Conservation (phyloP, 2,797 vertebrate species). For the Urophycis tenuis region DNA sequence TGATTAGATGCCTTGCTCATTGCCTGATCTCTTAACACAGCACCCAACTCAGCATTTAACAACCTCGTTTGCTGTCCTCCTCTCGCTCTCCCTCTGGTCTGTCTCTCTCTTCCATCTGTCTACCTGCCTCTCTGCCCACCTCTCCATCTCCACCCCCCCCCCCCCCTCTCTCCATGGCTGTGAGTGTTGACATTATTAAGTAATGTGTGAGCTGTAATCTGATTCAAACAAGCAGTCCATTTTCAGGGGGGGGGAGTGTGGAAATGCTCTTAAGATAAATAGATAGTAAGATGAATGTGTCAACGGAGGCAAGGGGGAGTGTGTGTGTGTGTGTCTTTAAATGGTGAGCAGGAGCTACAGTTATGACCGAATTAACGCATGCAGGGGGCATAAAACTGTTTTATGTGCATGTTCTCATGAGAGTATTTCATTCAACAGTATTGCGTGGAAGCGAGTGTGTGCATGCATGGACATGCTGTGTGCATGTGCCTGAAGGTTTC, state of each 20-base stretch:
- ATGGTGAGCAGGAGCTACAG: background rate
- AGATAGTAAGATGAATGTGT: background rate
- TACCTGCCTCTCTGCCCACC: background rate
- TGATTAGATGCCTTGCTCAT: slow-evolving; percentile 31
- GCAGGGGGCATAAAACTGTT: background rate
- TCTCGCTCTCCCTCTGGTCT: slow-evolving; percentile 3
- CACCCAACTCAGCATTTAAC: slow-evolving; percentile 32
- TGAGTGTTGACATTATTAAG: slow-evolving; percentile 7
- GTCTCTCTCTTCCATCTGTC: background rate
- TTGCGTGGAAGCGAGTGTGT: background rate
- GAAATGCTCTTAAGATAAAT: slow-evolving; percentile 4
- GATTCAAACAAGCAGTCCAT: slow-evolving; percentile 5
- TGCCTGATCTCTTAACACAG: slow-evolving; percentile 29
- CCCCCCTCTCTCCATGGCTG: slow-evolving; percentile 5
- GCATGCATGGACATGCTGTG: background rate
- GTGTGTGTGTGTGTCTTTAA: slow-evolving; percentile 5
- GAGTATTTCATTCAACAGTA: background rate
- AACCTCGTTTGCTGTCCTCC: slow-evolving; percentile 5
- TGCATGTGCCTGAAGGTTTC: background rate
- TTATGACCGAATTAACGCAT: background rate
- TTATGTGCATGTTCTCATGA: slow-evolving; percentile 1
- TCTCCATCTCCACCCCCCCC: background rate
- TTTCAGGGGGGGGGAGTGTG: slow-evolving; percentile 3
- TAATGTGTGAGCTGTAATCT: slow-evolving; percentile 10
- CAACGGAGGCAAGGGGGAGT: background rate